Conservation (phyloP, 2,797 vertebrate species). For the Nyctibius grandis region DNA sequence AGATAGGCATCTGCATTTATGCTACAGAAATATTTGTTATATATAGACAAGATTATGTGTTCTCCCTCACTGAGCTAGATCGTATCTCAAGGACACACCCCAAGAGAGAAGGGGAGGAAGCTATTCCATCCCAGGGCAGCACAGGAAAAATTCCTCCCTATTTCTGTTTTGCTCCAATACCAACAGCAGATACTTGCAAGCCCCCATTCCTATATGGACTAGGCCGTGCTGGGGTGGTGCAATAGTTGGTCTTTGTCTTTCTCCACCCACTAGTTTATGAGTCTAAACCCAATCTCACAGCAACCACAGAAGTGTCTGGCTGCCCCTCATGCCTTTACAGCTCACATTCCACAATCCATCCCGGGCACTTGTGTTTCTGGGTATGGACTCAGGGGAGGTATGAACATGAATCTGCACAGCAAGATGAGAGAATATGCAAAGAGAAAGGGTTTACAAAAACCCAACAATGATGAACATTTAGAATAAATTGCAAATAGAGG, state of each 20-base stretch:
- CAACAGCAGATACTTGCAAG: background rate
- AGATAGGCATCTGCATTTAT: background rate
- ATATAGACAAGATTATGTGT: background rate
- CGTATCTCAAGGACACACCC: background rate
- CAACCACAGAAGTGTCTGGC: background rate
- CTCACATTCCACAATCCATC: background rate
- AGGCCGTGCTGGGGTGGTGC: background rate
- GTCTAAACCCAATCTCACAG: background rate
- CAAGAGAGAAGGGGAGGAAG: background rate
- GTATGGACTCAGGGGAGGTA: background rate
- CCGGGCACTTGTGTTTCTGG: background rate
- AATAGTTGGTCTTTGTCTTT: background rate
- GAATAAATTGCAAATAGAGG: conserved; percentile 36
- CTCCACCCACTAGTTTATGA: background rate
- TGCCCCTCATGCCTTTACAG: background rate
- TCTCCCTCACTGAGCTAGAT: background rate
- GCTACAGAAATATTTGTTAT: background rate
- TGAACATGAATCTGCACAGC: background rate
- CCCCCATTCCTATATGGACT: background rate
- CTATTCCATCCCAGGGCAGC: background rate
- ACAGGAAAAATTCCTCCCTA: background rate
- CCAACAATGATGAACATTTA: background rate
- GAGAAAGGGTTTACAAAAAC: background rate
- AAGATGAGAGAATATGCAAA: background rate
- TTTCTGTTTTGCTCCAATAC: background rate